Conservation (phyloP, 2,888 invertebrate genomes). For the Xanthorhoe designata region DNA sequence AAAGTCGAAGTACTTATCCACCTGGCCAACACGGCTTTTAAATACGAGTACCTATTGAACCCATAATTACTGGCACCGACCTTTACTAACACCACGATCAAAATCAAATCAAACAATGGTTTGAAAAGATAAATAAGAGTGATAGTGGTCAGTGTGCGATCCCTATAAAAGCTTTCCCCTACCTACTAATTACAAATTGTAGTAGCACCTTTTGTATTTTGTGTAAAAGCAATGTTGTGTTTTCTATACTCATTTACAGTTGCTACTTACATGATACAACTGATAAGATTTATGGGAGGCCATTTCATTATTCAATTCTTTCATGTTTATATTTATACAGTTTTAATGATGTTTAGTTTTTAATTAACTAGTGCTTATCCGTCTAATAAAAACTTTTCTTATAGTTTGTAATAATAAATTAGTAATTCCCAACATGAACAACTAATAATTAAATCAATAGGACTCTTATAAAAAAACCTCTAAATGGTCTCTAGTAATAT, state of each 20-base stretch:
- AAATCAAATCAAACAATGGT: constrained; percentile 1
- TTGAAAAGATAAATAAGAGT: constrained; percentile 1
- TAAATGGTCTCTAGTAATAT: too few relatives aligned
- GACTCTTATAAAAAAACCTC: too few relatives aligned
- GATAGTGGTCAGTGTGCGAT: constrained; percentile 1
- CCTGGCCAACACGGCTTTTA: too few relatives aligned
- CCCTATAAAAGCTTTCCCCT: constrained; percentile 8
- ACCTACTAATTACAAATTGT: neutral
- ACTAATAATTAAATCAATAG: neutral
- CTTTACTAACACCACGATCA: neutral
- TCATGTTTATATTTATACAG: neutral
- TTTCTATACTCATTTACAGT: constrained; percentile 8
- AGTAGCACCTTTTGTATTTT: neutral
- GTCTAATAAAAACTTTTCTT: neutral
- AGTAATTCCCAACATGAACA: neutral
- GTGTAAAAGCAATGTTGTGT: constrained; percentile 10
- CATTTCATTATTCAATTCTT: neutral
- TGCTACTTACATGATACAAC: neutral
- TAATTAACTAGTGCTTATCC: neutral
- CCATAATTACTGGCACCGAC: neutral
- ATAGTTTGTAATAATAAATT: neutral
- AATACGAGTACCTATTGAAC: neutral
- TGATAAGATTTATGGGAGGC: neutral
- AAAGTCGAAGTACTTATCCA: too few relatives aligned
- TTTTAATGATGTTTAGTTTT: neutral